Conservation (phyloP, 2,888 invertebrate genomes). For the Tyria jacobaeae region DNA sequence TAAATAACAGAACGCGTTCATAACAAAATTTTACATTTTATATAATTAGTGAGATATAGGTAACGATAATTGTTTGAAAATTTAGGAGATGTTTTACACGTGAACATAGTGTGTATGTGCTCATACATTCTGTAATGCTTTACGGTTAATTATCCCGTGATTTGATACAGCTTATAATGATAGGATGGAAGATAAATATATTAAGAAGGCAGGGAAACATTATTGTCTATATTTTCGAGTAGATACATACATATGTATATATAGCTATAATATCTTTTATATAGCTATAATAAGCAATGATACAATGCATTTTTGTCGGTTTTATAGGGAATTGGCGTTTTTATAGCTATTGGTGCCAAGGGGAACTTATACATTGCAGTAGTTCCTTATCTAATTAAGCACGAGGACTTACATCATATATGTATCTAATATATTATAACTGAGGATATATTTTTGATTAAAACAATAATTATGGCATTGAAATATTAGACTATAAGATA, state of each 20-base stretch:
- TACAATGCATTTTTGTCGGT: background rate
- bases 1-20: slow-evolving; percentile 55
- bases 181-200: slow-evolving; percentile 11
- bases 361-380: background rate
- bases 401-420: slow-evolving; percentile 1
- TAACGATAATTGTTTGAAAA: slow-evolving; percentile 50
- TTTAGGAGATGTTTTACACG: slow-evolving; percentile 50
- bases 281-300: slow-evolving; percentile 8
- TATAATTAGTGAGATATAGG: slow-evolving; percentile 47
- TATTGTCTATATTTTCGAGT: slow-evolving; percentile 42
- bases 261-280: slow-evolving; percentile 9
- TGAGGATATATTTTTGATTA: background rate
- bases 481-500: background rate
- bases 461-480: background rate
- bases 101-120: slow-evolving; percentile 43
- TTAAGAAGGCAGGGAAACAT: slow-evolving; percentile 30
- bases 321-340: background rate
- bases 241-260: too few species aligned
- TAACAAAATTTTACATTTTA: slow-evolving; percentile 48
- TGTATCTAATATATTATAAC: background rate
- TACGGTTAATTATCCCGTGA: slow-evolving; percentile 1
- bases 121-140: slow-evolving; percentile 64
- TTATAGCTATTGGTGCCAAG: background rate
- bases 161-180: slow-evolving; percentile 10
- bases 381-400: slow-evolving; percentile 1